Percentiles rank a stretch among this genome's conserved stretches.
Evolutionary conservation across 1,140 invertebrate species (phyloP).

Genomic region (Drosophila littoralis): DNA sequence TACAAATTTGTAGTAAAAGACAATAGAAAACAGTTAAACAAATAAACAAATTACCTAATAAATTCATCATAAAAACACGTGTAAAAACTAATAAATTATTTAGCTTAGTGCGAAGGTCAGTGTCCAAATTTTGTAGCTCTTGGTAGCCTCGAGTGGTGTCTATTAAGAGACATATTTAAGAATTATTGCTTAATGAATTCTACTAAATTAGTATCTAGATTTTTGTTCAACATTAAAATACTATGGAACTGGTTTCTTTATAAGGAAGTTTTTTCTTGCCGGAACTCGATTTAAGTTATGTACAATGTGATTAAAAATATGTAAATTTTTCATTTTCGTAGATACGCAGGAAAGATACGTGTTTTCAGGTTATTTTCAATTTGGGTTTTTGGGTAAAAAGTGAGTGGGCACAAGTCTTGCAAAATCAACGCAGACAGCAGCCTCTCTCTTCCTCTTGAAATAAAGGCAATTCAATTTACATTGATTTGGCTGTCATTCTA

Average conservation of each 20-base stretch:
- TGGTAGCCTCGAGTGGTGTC: neutral
- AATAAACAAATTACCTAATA: conserved; percentile 8
- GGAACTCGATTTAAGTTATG: conserved; percentile 61
- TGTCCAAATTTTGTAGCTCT: conserved; percentile 13
- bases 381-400: conserved; percentile 16
- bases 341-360: neutral
- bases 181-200: conserved; percentile 65
- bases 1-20: conserved; percentile 3
- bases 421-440: conserved; percentile 3
- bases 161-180: conserved; percentile 46
- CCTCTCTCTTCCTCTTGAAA: neutral
- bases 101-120: conserved; percentile 58
- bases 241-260: conserved; percentile 60
- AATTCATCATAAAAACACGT: conserved; percentile 24
- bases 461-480: conserved; percentile 31
- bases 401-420: conserved; percentile 17
- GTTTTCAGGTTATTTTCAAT: conserved; percentile 7
- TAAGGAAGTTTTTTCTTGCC: conserved; percentile 64
- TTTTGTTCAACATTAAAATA: conserved; percentile 37
- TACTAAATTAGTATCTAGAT: conserved; percentile 38
- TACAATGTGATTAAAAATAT: conserved; percentile 45
- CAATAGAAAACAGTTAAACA: conserved; percentile 16
- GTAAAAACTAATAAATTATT: conserved; percentile 47
- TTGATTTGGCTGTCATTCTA: conserved; percentile 38
- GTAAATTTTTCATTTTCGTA: conserved; percentile 43